Conservation (phyloP, 2,888 invertebrate genomes). For the Pediacus dermestoides region DNA sequence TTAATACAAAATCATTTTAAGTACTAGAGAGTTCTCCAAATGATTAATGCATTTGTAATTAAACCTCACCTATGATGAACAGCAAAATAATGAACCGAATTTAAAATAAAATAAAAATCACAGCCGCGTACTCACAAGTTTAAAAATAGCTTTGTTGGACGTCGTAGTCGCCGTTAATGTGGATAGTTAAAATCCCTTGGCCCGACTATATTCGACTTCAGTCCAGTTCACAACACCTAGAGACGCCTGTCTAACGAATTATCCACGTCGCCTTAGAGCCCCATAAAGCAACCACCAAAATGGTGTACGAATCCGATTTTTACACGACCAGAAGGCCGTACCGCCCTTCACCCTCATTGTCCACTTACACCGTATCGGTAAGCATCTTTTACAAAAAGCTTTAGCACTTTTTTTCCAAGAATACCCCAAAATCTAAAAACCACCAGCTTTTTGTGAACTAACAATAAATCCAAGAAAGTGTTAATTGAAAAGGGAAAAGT, state of each 20-base stretch:
- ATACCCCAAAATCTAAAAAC: not conserved
- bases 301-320: constrained; percentile 93
- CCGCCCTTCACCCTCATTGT: constrained; percentile 64
- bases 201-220: constrained; percentile 32
- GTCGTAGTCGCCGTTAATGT: constrained; percentile 10
- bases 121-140: too few relatives aligned
- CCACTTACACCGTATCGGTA: constrained; percentile 79
- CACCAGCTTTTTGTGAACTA: too few relatives aligned
- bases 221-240: constrained; percentile 42
- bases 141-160: too few relatives aligned
- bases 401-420: constrained; percentile 1
- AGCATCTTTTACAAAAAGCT: too few relatives aligned
- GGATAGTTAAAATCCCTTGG: constrained; percentile 40
- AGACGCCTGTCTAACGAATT: constrained; percentile 35
- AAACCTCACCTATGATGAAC: too few relatives aligned
- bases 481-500: too few relatives aligned
- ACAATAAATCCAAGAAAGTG: too few relatives aligned
- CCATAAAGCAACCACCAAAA: constrained; percentile 55
- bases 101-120: too few relatives aligned
- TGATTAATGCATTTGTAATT: too few relatives aligned
- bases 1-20: too few relatives aligned
- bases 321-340: constrained; percentile 84
- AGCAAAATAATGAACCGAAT: too few relatives aligned
- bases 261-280: constrained; percentile 18
- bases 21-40: too few relatives aligned